Percentiles rank a stretch among this genome's conserved stretches.
phyloP scores from a whole-genome alignment of 2,113 vertebrate genomes.

The Poecilia latipinna region DNA sequence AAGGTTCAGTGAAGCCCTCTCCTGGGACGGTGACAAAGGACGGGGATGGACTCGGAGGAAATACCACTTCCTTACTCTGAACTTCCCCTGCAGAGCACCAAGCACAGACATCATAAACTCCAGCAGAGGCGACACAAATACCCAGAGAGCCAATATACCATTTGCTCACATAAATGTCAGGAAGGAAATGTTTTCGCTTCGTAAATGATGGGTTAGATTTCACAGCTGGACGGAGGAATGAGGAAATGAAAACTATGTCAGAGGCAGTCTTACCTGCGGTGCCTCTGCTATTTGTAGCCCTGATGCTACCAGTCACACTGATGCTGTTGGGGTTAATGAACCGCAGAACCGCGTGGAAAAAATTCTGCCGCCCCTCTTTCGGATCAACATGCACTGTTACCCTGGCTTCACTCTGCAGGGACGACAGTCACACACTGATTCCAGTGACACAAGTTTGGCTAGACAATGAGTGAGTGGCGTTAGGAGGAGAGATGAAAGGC shows the following conservation, averaged over 20 bases:
- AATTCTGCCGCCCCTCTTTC: slow-evolving; percentile 76
- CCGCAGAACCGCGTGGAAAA: slow-evolving; percentile 87
- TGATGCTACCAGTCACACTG: slow-evolving; percentile 80
- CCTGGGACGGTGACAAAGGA: slow-evolving; percentile 90
- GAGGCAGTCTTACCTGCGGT: slow-evolving; percentile 82
- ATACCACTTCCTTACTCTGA: slow-evolving; percentile 87
- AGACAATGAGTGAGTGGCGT: slow-evolving; percentile 13
- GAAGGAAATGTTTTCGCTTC: neutral
- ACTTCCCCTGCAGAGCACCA: slow-evolving; percentile 74
- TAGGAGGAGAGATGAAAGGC: slow-evolving; percentile 26
- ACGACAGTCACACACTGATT: slow-evolving; percentile 61
- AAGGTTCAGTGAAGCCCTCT: slow-evolving; percentile 84
- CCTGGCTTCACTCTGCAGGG: slow-evolving; percentile 91
- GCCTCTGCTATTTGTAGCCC: slow-evolving; percentile 75
- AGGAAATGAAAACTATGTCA: neutral
- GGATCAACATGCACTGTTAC: slow-evolving; percentile 87
- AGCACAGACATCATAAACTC: slow-evolving; percentile 17
- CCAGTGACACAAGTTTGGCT: slow-evolving; percentile 24
- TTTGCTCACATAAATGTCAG: neutral
- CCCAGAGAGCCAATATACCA: neutral
- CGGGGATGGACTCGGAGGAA: slow-evolving; percentile 84
- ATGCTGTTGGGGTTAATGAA: slow-evolving; percentile 85
- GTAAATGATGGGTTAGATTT: slow-evolving; percentile 28
- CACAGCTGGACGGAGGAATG: slow-evolving; percentile 9
- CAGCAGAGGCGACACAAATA: neutral